Percentiles rank a stretch among this genome's conserved stretches.
These are phyloP conservation scores for Imbricaverruca yamaguchii DNA, from an alignment of 2,888 invertebrate species.

Conservation along the genomic window DNA sequence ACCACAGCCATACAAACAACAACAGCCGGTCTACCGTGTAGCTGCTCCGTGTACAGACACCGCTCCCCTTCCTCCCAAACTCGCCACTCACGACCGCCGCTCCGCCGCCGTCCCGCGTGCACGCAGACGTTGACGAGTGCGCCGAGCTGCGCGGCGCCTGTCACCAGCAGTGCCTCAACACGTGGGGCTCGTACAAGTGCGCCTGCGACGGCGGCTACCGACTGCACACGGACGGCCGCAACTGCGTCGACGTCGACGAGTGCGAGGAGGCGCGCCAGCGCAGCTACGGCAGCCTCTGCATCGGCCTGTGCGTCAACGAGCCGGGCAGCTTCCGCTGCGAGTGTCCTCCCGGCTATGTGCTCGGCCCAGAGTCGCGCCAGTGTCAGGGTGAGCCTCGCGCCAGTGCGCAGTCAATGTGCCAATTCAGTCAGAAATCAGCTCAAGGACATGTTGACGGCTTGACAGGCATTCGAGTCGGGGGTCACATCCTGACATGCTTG, in stretches of 20 bases:
- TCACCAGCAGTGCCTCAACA: conserved; percentile 81
- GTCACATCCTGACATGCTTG: no score
- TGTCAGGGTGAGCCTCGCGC: conserved; percentile 41
- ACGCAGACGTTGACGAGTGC: conserved; percentile 62
- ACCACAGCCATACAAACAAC: no score
- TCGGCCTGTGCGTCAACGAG: conserved; percentile 27
- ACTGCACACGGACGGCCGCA: conserved; percentile 30
- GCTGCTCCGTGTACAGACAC: no score
- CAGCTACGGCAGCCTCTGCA: neutral
- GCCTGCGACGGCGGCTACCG: conserved; percentile 69
- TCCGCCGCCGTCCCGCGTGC: conserved; percentile 30
- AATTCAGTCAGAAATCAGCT: no score
- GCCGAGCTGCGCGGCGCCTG: conserved; percentile 51
- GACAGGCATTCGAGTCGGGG: no score
- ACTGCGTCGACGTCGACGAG: conserved; percentile 31
- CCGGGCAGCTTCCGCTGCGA: conserved; percentile 27
- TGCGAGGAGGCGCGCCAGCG: conserved; percentile 28
- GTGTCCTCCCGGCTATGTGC: conserved; percentile 36
- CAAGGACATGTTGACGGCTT: no score
- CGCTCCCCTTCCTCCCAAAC: no score
- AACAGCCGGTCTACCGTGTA: no score
- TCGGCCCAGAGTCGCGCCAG: conserved; percentile 39
- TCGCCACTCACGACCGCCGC: no score
- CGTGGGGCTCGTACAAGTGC: conserved; percentile 84
- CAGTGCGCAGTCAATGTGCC: neutral